Base-by-base conservation (phyloP, 1,140 invertebrate genomes). In the Himalopsyche phryganea region DNA sequence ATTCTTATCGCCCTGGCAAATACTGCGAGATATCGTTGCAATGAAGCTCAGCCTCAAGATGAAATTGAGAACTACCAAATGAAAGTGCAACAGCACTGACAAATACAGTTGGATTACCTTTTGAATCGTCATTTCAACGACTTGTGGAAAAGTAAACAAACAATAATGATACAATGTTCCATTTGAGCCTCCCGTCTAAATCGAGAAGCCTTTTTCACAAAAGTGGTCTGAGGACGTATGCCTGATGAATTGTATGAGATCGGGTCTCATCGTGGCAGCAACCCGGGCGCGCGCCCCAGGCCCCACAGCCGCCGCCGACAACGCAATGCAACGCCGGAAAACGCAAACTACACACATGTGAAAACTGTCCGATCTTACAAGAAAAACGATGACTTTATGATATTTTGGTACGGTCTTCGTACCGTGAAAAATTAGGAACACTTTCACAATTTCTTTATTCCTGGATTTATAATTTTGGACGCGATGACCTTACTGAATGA, bases 141-240 rank as follows among this genome's bases (percentile, higher is more conserved):
- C 17, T 36, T 50, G 32, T 14, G 51, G 46, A 28, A 28, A 54
- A 45, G 51, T 54, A 54, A 54, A 54, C 50, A 54, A 54, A 54
- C 51, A 17, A 32, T 9, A 28, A 28, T 9, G 9, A 28, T 28
- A 54, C 11, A 54, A 54, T 46, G 51, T 54, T 46, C 42, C 51
- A 54, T 54, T 35, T 36, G 38, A 45, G 38, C 42, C 62, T 56
- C 55, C 53, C 61, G 64, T 59, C 45, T 57, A 57, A 57, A 68
- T 71, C 73, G 74, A 75, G 74, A 74, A 67, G 66, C 55, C 70
- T 71, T 72, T 71, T 78, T 79, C 77, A 75, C 76, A 77, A 61
- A 74, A 79, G 66, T 79, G 77, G 46, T 79, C 77, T 61, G 77
- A 79, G 42, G 77, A 79, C 46, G 77, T 79, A 67, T 79, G 75